Evolutionary conservation across 2,888 invertebrate species (phyloP).

Genomic region (Trypoxylon attenuatum): DNA sequence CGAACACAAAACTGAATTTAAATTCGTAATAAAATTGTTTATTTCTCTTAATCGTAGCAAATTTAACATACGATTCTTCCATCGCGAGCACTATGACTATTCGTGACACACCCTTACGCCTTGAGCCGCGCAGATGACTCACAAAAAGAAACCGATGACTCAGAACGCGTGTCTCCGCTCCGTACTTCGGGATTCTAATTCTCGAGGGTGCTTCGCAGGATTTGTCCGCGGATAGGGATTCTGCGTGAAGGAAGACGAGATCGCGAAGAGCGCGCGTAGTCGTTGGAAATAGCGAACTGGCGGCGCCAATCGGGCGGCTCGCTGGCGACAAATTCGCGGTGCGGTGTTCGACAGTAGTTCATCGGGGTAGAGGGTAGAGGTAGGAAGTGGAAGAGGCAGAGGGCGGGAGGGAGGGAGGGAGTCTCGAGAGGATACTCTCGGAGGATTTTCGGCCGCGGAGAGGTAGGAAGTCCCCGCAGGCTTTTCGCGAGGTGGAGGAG

Average conservation of each 20-base stretch:
- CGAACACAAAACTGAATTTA: too few species aligned
- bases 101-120: too few species aligned
- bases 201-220: constrained; percentile 21
- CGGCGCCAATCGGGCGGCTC: constrained; percentile 28
- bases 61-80: too few species aligned
- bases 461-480: constrained; percentile 62
- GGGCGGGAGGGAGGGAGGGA: constrained; percentile 19
- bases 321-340: constrained; percentile 10
- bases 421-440: constrained; percentile 59
- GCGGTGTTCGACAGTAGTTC: not conserved
- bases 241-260: too few species aligned
- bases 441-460: constrained; percentile 56
- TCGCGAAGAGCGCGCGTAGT: too few species aligned
- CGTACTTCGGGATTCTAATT: not conserved
- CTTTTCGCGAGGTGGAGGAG: constrained; percentile 59
- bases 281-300: constrained; percentile 15
- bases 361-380: too few species aligned
- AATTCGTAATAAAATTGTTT: too few species aligned
- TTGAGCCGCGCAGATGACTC: too few species aligned
- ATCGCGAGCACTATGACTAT: too few species aligned
- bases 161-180: not conserved
- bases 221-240: constrained; percentile 7
- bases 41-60: too few species aligned
- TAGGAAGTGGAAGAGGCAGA: constrained; percentile 4
- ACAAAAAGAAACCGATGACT: not conserved